Evolutionary conservation across 2,888 invertebrate genomes (phyloP), one percentile per base, ranked within the genome.

Genomic region (Rhagonycha fulva): DNA sequence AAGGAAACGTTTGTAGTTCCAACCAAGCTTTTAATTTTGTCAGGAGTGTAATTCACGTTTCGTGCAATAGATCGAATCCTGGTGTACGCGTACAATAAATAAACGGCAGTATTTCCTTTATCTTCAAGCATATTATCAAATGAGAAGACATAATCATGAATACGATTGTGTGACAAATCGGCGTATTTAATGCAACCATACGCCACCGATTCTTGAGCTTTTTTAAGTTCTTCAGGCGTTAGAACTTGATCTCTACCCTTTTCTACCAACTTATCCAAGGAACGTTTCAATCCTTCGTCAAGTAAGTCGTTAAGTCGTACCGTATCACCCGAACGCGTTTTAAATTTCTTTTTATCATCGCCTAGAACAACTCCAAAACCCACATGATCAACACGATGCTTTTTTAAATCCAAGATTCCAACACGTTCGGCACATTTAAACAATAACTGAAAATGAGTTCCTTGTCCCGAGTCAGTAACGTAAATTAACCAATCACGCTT

Each of bases 111-210:
- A 87, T 99, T 99, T 10, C 99, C 99, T 86, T 96, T 95, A 87
- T 99, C 99, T 85, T 99, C 98, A 79, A 99, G 90, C 99, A 99
- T 99, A 88, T 97, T 97, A 85, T 99, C 98, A 88, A 98, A 99
- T 0, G 98, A 98, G 89, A 99, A 99, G 2, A 99, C 93, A 86
- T 99, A 99, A 85, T 99, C 99, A 86, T 96, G 95, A 74, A 92
- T 93, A 78, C 98, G 92, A 87, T 98, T 98, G 84, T 98, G 98
- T 12, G 95, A 95, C 68, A 99, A 90, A 90, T 99, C 99, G 4
- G 99, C 95, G 87, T 99, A 99, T 87, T 98, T 99, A 75, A 99
- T 98, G 86, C 99, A 99, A 4, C 99, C 98, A 87, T 98, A 99
- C 0, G 99, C 99, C 0, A 99, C 93, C 0, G 98, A 94, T 89